phyloP scores from a whole-genome alignment of 2,797 vertebrate genomes.

The Cryptoprocta ferox region DNA sequence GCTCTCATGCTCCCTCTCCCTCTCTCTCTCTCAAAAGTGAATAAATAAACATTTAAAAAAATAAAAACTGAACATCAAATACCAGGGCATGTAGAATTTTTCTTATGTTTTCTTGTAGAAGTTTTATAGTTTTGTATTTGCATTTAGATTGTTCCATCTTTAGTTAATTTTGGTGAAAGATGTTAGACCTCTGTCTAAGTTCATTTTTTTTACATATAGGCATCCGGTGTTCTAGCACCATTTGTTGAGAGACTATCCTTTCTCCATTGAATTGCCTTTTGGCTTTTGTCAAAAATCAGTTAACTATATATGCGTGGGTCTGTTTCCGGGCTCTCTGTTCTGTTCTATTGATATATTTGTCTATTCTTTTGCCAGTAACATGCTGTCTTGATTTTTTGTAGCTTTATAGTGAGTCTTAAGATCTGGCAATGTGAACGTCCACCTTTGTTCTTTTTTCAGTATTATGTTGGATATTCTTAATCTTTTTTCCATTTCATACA shows the following conservation, averaged over 20 bases:
- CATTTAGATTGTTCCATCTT: not conserved
- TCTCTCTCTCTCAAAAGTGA: no score
- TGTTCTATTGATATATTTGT: not conserved
- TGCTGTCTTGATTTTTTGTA: not conserved
- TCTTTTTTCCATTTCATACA: conserved; percentile 4
- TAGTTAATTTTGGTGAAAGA: conserved; percentile 21
- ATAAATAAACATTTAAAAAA: no score
- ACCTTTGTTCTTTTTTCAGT: conserved; percentile 26
- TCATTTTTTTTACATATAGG: not conserved
- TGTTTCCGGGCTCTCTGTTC: not conserved
- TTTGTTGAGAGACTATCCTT: not conserved
- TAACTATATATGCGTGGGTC: not conserved
- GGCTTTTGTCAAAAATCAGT: not conserved
- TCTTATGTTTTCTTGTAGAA: not conserved
- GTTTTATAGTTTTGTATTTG: not conserved
- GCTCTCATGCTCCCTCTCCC: no score
- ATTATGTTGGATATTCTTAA: not conserved
- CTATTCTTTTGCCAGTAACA: not conserved
- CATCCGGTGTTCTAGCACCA: not conserved
- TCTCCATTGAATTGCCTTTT: not conserved
- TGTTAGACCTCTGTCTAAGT: not conserved
- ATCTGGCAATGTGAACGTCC: not conserved
- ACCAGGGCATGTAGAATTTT: not conserved
- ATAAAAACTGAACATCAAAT: no score
- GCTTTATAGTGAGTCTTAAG: not conserved